Percentiles rank a stretch among this genome's conserved stretches.
phyloP scores from a whole-genome alignment of 2,888 invertebrate genomes.

The Trichacis sp. region DNA sequence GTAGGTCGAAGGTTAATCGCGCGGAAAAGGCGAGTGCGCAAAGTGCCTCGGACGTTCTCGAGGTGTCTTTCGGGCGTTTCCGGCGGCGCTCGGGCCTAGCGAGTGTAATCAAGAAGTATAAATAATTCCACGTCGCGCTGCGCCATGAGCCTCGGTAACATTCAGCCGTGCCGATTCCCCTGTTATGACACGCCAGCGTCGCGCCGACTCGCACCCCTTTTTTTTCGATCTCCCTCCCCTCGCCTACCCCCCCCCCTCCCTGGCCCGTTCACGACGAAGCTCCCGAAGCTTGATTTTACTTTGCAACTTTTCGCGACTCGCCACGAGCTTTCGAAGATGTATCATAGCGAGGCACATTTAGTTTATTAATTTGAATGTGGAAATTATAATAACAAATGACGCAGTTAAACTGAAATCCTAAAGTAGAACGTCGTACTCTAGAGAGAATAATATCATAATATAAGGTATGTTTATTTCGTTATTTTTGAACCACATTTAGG shows the following conservation, averaged over 20 bases:
- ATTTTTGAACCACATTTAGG: no score
- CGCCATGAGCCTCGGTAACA: slow-evolving; percentile 54
- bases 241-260: background rate
- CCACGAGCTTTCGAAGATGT: no score
- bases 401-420: no score
- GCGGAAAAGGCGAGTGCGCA: slow-evolving; percentile 28
- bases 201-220: slow-evolving; percentile 22
- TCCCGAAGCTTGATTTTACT: no score
- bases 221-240: slow-evolving; percentile 4
- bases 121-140: slow-evolving; percentile 61
- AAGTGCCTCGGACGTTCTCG: slow-evolving; percentile 30
- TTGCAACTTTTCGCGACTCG: background rate
- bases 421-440: no score
- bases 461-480: no score
- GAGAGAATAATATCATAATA: no score
- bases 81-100: slow-evolving; percentile 48
- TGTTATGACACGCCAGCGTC: slow-evolving; percentile 49
- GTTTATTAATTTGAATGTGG: no score
- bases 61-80: slow-evolving; percentile 46
- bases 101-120: slow-evolving; percentile 63
- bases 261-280: background rate
- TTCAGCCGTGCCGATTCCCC: slow-evolving; percentile 50
- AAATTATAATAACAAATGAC: no score
- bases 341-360: no score
- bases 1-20: slow-evolving; percentile 35